Conservation (phyloP, 1,140 invertebrate species). For the Vanessa atalanta region DNA sequence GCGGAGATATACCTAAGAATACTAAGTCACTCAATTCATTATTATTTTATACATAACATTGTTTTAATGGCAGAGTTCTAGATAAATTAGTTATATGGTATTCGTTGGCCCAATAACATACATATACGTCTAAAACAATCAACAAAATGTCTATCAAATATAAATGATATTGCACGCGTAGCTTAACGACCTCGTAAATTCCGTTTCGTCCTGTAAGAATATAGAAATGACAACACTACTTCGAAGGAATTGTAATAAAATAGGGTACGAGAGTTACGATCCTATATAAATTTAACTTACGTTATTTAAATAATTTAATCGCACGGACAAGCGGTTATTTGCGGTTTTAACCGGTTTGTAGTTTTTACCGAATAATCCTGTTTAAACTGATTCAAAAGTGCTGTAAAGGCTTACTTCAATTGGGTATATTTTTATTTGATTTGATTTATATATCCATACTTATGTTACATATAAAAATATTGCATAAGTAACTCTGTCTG, state of each 20-base stretch:
- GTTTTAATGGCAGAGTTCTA: background rate
- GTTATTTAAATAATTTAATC: too few species aligned
- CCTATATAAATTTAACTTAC: background rate
- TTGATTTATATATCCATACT: too few species aligned
- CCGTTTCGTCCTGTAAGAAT: background rate
- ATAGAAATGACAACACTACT: background rate
- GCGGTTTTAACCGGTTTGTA: background rate
- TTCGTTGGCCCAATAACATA: too few species aligned
- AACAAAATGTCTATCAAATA: background rate
- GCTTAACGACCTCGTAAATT: conserved; percentile 3
- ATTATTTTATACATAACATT: background rate
- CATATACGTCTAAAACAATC: background rate
- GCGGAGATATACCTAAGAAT: too few species aligned
- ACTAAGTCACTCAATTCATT: background rate
- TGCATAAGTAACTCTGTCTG: too few species aligned
- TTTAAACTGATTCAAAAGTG: too few species aligned
- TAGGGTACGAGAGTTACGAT: background rate
- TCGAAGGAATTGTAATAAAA: background rate
- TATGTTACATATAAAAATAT: too few species aligned
- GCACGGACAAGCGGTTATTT: background rate
- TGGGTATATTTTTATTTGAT: too few species aligned
- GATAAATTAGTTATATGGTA: background rate
- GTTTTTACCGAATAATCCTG: too few species aligned
- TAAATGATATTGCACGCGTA: background rate
- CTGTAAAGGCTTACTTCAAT: too few species aligned